Percentiles rank a stretch among this genome's conserved stretches.
These are phyloP conservation scores for Rhinoraja longicauda DNA, from an alignment of 2,797 vertebrate genomes.

Conservation along the genomic window DNA sequence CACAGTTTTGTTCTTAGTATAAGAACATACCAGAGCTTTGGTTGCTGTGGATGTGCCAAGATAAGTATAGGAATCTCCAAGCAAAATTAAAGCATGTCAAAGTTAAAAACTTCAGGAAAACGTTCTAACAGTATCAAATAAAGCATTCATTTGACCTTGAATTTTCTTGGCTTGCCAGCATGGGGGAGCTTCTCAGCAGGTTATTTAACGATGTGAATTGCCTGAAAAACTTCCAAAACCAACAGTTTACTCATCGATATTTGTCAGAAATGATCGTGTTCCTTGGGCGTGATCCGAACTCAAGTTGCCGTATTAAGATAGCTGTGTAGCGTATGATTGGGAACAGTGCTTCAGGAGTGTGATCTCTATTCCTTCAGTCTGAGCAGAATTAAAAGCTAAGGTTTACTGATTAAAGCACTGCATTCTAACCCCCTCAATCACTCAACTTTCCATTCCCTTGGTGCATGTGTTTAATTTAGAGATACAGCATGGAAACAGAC, in stretches of 20 bases:
- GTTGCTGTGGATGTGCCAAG: background rate
- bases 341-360: too few relatives aligned
- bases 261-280: background rate
- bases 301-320: background rate
- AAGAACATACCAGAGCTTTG: background rate
- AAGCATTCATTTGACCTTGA: conserved; percentile 24
- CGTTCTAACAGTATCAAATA: conserved; percentile 14
- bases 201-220: background rate
- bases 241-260: background rate
- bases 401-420: background rate
- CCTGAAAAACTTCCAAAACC: conserved; percentile 22
- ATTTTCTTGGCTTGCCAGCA: background rate
- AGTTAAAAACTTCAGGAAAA: background rate
- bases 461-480: too few relatives aligned
- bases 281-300: background rate
- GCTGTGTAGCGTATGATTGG: background rate
- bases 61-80: conserved; percentile 17
- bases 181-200: conserved; percentile 3
- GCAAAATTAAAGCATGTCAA: conserved; percentile 17
- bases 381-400: background rate
- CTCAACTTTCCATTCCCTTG: background rate
- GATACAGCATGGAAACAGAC: too few relatives aligned
- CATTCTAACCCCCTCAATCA: background rate
- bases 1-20: background rate
- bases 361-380: background rate